Evolutionary conservation across 2,797 vertebrate species (phyloP), one percentile per base, ranked within the genome.

Genomic region (Dendrocincla tyrannina): DNA sequence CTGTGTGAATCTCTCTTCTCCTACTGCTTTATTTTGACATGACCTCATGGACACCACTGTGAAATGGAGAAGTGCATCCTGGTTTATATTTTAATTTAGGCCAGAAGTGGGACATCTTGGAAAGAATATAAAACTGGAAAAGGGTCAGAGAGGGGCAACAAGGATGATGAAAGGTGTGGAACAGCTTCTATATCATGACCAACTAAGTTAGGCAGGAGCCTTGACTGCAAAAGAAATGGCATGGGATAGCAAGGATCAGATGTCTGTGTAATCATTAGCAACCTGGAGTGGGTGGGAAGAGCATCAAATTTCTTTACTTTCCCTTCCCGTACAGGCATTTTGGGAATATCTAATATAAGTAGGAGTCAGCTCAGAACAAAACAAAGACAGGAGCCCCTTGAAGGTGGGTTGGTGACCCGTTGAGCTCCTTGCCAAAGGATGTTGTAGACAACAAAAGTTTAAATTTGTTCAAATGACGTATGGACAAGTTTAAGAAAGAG

Each of bases 41-140:
- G 32, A 64, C 33, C 49, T 85, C 69, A 33, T 33, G n/a, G 53
- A 75, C 30, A 60, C 10, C 9, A n/a, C 32, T 68, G 27, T 94
- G 86, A 79, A 78, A 79, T 33, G 17, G 19, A 88, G 33, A 76
- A 72, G 10, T 60, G 7, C 68, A 92, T 42, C 22, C 37, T 68
- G 42, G 2, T 93, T 88, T 83, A 7, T 70, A 32, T 68, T 89
- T 93, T 85, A 55, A 72, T 90, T 86, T 84, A 78, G 69, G 35
- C 50, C 42, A 53, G 46, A 94, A 90, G 3, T 74, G 50, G 73
- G 50, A 69, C 59, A 84, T 50, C 46, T 90, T 2, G 0, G 62
- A 76, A 59, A 78, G 66, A 68, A 60, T 35, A 27, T 39, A 81
- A 49, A 81, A 35, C 53, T 81, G 62, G 35, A 50, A 60, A 75